A percentile compares a stretch with the other conserved stretches of the same genome.
These are phyloP conservation scores for Aspidapion aeneum DNA, from an alignment of 2,888 invertebrate species.

Conservation along the genomic window DNA sequence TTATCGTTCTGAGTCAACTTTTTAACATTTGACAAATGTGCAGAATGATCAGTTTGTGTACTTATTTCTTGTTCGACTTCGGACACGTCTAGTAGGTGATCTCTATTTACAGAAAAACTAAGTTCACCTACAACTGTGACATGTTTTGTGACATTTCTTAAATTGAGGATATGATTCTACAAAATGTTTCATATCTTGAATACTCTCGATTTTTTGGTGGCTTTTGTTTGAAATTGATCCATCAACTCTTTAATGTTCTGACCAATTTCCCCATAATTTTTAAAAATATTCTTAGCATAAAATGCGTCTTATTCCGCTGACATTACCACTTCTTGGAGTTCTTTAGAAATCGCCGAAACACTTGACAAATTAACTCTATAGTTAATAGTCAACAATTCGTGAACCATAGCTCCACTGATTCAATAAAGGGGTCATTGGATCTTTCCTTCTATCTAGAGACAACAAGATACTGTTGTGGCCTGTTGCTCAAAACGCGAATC, in stretches of 20 bases:
- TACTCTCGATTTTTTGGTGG: slow-evolving; percentile 96
- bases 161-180: slow-evolving; percentile 98
- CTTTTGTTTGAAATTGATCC: slow-evolving; percentile 92
- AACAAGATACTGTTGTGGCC: slow-evolving; percentile 68
- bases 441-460: slow-evolving; percentile 89
- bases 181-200: slow-evolving; percentile 98
- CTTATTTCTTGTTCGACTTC: slow-evolving; percentile 92
- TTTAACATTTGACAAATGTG: slow-evolving; percentile 74
- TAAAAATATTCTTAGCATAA: slow-evolving; percentile 90
- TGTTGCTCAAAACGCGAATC: slow-evolving; percentile 81
- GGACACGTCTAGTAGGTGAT: slow-evolving; percentile 83
- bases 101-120: slow-evolving; percentile 74
- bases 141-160: slow-evolving; percentile 97
- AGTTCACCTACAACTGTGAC: slow-evolving; percentile 95
- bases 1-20: slow-evolving; percentile 69
- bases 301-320: slow-evolving; percentile 97
- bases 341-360: slow-evolving; percentile 63
- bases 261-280: slow-evolving; percentile 98
- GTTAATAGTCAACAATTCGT: slow-evolving; percentile 88
- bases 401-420: slow-evolving; percentile 99
- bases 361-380: slow-evolving; percentile 89
- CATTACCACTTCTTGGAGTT: slow-evolving; percentile 88
- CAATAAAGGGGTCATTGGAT: slow-evolving; percentile 92
- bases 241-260: slow-evolving; percentile 94
- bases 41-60: slow-evolving; percentile 79